Conservation (phyloP, 1,140 invertebrate species). For the Bradysia coprophila region DNA sequence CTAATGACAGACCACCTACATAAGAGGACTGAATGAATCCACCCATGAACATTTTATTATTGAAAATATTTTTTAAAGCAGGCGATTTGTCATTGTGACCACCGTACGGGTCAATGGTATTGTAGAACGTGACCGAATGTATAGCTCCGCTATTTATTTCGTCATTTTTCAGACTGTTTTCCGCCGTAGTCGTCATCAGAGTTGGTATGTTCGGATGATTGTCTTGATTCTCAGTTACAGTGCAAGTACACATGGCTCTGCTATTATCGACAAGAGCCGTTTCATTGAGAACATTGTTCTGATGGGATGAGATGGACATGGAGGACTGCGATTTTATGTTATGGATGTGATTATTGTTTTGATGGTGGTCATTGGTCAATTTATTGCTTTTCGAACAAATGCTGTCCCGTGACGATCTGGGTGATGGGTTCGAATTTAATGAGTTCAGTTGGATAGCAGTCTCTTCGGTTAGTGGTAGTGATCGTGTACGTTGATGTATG, state of each 20-base stretch:
- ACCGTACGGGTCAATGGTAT: no score
- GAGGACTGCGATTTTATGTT: no score
- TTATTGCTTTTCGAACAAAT: not conserved
- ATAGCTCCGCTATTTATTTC: no score
- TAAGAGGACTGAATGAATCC: not conserved
- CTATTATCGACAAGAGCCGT: no score
- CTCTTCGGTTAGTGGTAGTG: conserved; percentile 36
- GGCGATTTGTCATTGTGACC: not conserved
- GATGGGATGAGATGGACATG: no score
- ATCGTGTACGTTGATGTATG: conserved; percentile 41
- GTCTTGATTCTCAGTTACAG: no score
- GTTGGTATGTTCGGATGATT: no score
- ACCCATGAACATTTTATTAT: not conserved
- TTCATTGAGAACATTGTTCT: no score
- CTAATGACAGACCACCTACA: not conserved
- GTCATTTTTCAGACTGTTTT: no score
- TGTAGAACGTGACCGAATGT: no score
- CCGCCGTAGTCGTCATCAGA: no score
- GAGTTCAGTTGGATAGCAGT: conserved; percentile 39
- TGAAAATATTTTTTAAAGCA: not conserved
- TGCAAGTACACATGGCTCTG: no score
- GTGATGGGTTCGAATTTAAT: conserved; percentile 32
- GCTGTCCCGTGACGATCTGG: conserved; percentile 9
- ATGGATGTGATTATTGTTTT: not conserved
- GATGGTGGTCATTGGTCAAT: not conserved